Evolutionary conservation across 2,113 vertebrate species (phyloP).

Genomic region (Tychaedon coryphoeus): DNA sequence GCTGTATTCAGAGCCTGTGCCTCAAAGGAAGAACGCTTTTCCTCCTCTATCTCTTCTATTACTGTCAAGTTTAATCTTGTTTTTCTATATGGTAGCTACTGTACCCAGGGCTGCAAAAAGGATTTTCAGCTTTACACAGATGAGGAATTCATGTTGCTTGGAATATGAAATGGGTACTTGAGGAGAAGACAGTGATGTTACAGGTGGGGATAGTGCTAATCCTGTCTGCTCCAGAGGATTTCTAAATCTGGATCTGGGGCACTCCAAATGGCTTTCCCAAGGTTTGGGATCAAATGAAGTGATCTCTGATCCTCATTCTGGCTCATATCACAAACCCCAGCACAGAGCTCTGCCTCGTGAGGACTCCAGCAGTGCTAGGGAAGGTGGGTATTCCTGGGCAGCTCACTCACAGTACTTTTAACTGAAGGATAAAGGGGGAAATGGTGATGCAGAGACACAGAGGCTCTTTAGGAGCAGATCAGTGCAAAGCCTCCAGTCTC

Average conservation of each 20-base stretch:
- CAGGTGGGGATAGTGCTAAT: background rate
- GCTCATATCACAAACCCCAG: rapidly evolving
- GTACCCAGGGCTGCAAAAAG: slow-evolving; percentile 23
- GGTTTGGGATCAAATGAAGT: background rate
- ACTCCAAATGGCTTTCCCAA: background rate
- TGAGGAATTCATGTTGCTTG: background rate
- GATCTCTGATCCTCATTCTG: background rate
- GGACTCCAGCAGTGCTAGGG: background rate
- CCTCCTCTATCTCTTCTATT: slow-evolving; percentile 6
- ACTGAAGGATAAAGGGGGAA: background rate
- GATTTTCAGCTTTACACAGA: slow-evolving; percentile 13
- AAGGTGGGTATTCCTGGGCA: background rate
- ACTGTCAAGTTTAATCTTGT: slow-evolving; percentile 52
- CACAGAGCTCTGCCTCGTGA: background rate
- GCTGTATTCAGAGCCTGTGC: background rate
- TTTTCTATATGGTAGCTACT: slow-evolving; percentile 5
- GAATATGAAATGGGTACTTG: background rate
- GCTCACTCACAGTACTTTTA: background rate
- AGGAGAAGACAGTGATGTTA: background rate
- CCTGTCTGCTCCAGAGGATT: background rate
- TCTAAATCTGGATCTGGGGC: background rate
- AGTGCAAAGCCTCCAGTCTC: background rate
- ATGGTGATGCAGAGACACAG: background rate
- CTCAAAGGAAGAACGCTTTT: background rate
- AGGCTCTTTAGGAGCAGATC: background rate